These are phyloP conservation scores for Mesoclemmys tuberculata DNA, from an alignment of 2,113 vertebrate species.

Conservation along the genomic window DNA sequence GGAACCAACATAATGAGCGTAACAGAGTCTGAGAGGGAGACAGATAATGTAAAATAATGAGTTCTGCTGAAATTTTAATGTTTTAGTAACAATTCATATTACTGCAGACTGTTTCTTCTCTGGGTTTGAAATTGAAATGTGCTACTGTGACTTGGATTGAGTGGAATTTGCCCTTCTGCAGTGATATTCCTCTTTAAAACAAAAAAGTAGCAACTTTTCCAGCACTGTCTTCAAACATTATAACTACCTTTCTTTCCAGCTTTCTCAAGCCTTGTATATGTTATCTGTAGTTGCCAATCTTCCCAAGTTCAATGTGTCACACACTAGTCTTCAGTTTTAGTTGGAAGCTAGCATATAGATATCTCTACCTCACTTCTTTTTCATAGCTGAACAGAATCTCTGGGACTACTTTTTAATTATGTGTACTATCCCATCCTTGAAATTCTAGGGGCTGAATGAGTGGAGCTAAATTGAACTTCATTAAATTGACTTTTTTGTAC, in stretches of 20 bases:
- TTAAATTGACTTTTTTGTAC: background rate
- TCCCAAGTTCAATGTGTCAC: fast-evolving
- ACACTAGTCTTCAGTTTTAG: fast-evolving
- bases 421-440: too few species aligned
- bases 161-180: background rate
- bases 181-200: background rate
- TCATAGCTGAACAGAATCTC: background rate
- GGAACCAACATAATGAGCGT: slow-evolving; percentile 69
- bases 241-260: background rate
- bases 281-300: background rate
- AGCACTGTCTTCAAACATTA: background rate
- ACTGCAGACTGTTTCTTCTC: slow-evolving; percentile 20
- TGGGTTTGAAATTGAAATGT: background rate
- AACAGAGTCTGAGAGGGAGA: slow-evolving; percentile 63
- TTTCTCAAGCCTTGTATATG: background rate
- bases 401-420: background rate
- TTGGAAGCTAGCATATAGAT: background rate
- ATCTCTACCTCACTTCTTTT: fast-evolving
- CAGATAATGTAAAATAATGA: slow-evolving; percentile 64
- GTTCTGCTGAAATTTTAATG: slow-evolving; percentile 57
- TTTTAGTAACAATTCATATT: slow-evolving; percentile 46
- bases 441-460: background rate
- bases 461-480: background rate
- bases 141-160: background rate
- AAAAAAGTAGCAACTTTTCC: background rate